Conservation (phyloP, 2,888 invertebrate genomes). For the Holacanthella duospinosa region DNA sequence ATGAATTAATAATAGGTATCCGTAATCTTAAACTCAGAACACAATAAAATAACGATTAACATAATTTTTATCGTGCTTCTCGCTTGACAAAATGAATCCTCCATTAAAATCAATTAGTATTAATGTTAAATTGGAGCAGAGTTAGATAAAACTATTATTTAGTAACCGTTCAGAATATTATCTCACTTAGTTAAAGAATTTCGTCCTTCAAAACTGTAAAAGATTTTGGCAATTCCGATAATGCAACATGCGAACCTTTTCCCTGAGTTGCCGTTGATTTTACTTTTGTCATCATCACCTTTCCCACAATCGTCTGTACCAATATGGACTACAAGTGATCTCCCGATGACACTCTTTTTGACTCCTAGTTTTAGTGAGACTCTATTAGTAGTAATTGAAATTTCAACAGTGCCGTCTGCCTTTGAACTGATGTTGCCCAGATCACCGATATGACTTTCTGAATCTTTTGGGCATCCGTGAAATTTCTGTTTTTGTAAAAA, state of each 20-base stretch:
- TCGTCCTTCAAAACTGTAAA: too few species aligned
- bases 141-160: too few species aligned
- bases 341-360: neutral
- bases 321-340: neutral
- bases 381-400: neutral
- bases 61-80: too few species aligned
- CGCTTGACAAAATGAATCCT: too few species aligned
- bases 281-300: neutral
- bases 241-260: neutral
- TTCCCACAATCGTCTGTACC: neutral
- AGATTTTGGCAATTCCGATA: neutral
- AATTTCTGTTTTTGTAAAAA: too few species aligned
- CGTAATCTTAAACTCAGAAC: too few species aligned
- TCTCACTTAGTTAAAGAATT: too few species aligned
- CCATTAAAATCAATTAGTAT: too few species aligned
- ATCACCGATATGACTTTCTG: neutral
- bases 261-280: neutral
- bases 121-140: too few species aligned
- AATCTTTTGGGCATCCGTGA: neutral
- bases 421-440: neutral
- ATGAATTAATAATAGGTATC: too few species aligned
- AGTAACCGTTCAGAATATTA: too few species aligned
- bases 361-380: neutral
- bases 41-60: too few species aligned
- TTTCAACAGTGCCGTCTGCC: neutral